Evolutionary conservation across 2,797 vertebrate genomes (phyloP).

Genomic region (Danio jaintianensis): DNA sequence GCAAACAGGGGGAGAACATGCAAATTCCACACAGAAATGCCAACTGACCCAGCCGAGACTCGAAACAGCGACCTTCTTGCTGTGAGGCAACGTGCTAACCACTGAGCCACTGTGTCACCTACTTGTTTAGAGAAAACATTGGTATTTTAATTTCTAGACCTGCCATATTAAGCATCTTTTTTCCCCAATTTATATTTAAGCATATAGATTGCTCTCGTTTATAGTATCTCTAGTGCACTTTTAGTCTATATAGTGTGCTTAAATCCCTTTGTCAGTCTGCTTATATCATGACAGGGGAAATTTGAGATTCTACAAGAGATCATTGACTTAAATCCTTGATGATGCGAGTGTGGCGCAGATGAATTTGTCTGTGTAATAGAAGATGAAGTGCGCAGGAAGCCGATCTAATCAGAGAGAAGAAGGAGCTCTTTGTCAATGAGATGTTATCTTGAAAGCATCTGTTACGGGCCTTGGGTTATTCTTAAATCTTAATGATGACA

Average conservation of each 20-base stretch:
- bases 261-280: slow-evolving; percentile 11
- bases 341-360: slow-evolving; percentile 38
- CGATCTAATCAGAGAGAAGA: slow-evolving; percentile 43
- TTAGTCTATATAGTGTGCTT: not conserved
- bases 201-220: not conserved
- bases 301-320: slow-evolving; percentile 2
- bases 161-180: not conserved
- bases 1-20: no score
- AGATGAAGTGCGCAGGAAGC: slow-evolving; percentile 51
- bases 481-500: slow-evolving; percentile 76
- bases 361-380: slow-evolving; percentile 55
- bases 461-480: slow-evolving; percentile 73
- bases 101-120: no score
- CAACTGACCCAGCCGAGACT: no score
- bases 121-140: not conserved
- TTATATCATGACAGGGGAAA: not conserved
- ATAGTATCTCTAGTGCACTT: not conserved
- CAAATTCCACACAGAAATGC: no score
- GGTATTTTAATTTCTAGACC: not conserved
- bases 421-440: slow-evolving; percentile 52
- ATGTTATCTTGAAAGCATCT: slow-evolving; percentile 66
- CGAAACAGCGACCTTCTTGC: no score
- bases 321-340: slow-evolving; percentile 5
- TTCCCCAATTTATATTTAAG: not conserved
- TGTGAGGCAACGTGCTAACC: no score